Base-by-base conservation (phyloP, 1,140 invertebrate species). In the Leucophenga varia region DNA sequence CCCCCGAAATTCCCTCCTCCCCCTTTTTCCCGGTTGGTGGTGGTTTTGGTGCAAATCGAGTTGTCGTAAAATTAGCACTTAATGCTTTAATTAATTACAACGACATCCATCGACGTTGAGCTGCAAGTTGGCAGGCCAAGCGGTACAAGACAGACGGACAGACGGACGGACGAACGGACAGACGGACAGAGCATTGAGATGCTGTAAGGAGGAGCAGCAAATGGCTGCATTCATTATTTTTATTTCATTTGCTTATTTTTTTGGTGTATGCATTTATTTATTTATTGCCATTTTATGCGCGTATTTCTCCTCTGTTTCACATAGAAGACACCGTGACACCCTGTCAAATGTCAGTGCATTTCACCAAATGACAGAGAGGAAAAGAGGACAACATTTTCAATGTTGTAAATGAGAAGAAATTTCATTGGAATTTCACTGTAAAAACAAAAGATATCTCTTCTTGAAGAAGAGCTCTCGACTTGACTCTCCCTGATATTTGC, bases 21-120 rank as follows among this genome's bases (percentile, higher is more conserved):
- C n/a, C n/a, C n/a, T n/a, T n/a, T n/a, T n/a, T n/a, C n/a, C n/a
- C n/a, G n/a, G n/a, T n/a, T n/a, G n/a, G n/a, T n/a, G n/a, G n/a
- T n/a, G n/a, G n/a, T n/a, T n/a, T n/a, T n/a, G n/a, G 64, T 63
- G 63, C 63, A 67, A 67, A 67, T 67, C 63, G 63, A 67, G 63
- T 67, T 67, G 63, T 67, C 63, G 63, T 67, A 67, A 67, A 67
- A 67, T 67, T 67, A 67, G 63, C 63, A 67, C 63, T 67, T 67
- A 67, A 67, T 67, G 63, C 63, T 67, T 67, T 67, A 67, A 67
- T 67, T 67, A 67, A 67, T 67, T 67, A 67, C 63, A 55, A 52
- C 52, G 63, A 67, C 63, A 59, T 67, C 59, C 55, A 61, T 49
- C 49, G 52, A 36, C 50, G n/a, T n/a, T n/a, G n/a, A n/a, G n/a